These are phyloP conservation scores for Natrix natrix DNA, from an alignment of 2,797 vertebrate species.

Conservation along the genomic window DNA sequence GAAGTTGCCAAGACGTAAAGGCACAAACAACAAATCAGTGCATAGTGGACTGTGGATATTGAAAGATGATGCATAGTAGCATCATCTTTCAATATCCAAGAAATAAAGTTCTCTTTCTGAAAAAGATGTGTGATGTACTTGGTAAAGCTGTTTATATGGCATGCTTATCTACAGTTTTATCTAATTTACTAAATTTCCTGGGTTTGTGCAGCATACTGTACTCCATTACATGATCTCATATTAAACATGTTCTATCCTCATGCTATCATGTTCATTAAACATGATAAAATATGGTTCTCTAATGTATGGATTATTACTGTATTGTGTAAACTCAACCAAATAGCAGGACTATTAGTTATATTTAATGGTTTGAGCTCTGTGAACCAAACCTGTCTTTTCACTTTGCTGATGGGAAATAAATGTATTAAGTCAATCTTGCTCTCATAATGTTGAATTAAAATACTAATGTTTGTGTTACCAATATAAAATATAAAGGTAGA, in stretches of 20 bases:
- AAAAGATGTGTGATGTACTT: neutral
- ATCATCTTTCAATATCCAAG: neutral
- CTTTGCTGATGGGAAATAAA: neutral
- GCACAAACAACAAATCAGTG: neutral
- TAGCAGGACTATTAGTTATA: neutral
- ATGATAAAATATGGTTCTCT: neutral
- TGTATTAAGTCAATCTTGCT: neutral
- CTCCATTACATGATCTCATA: neutral
- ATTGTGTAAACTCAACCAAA: neutral
- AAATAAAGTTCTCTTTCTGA: neutral
- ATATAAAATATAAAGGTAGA: neutral
- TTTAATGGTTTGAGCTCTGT: neutral
- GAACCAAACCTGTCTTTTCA: neutral
- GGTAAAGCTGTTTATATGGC: neutral
- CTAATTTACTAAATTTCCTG: neutral
- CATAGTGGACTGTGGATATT: neutral
- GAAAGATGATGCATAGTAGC: too few species aligned
- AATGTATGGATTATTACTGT: neutral
- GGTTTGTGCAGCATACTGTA: neutral
- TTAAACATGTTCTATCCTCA: neutral
- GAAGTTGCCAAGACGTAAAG: neutral
- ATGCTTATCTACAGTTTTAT: neutral
- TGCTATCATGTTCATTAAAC: neutral
- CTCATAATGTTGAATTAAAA: neutral
- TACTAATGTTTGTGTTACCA: neutral